Conservation (phyloP, 2,797 vertebrate species). For the Myotis myotis region DNA sequence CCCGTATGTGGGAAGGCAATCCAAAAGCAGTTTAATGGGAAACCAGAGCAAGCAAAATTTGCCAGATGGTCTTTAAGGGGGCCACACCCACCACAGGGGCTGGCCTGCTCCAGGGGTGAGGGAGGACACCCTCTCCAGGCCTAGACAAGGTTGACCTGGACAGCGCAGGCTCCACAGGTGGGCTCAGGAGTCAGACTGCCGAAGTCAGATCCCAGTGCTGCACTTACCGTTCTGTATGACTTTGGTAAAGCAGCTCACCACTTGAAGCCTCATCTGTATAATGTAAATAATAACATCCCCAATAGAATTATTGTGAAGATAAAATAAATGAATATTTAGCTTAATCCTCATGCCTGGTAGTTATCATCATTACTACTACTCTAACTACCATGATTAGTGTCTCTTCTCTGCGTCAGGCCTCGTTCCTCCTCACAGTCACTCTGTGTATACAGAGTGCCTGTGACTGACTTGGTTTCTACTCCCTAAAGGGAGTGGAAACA, state of each 20-base stretch:
- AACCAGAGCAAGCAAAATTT: constrained; percentile 9
- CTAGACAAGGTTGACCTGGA: not conserved
- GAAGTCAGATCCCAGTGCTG: not conserved
- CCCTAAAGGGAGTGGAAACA: not conserved
- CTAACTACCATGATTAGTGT: accelerated
- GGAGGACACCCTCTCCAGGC: not conserved
- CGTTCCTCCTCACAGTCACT: not conserved
- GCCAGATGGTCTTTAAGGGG: constrained; percentile 31
- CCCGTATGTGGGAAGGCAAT: not conserved
- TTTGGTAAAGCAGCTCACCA: not conserved
- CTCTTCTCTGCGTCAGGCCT: not conserved
- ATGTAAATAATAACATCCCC: not conserved
- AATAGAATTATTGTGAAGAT: not conserved
- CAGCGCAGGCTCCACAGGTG: accelerated
- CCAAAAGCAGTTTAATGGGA: constrained; percentile 42
- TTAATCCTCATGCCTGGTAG: not conserved
- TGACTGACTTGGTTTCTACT: not conserved
- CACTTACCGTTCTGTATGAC: not conserved
- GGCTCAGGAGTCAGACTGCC: not conserved
- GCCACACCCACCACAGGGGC: not conserved
- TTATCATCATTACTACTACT: no score
- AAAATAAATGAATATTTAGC: not conserved
- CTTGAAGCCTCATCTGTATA: not conserved
- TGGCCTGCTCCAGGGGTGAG: not conserved
- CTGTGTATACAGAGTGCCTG: not conserved